Conservation (phyloP, 2,113 vertebrate species). For the Brachyhypopomus occidentalis region DNA sequence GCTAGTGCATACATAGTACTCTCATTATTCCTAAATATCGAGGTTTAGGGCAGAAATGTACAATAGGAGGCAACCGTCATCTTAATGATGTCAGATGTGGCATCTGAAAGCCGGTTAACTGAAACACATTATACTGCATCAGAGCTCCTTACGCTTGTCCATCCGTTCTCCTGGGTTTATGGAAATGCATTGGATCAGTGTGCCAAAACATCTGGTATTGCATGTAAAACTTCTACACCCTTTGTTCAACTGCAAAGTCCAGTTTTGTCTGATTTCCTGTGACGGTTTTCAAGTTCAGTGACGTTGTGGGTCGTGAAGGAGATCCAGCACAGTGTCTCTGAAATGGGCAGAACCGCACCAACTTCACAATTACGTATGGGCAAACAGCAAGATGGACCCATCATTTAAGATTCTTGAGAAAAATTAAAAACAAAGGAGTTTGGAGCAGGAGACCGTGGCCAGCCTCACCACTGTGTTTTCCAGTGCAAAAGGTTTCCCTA, state of each 20-base stretch:
- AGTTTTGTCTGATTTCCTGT: neutral
- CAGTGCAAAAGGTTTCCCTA: conserved; percentile 45
- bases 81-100: neutral
- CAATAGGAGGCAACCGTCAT: neutral
- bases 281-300: neutral
- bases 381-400: conserved; percentile 8
- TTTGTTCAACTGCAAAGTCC: conserved; percentile 9
- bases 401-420: conserved; percentile 14
- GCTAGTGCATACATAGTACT: conserved; percentile 4
- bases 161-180: neutral
- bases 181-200: conserved; percentile 24
- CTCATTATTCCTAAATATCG: neutral
- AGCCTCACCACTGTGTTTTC: conserved; percentile 46
- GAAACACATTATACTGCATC: conserved; percentile 11
- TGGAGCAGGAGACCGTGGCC: conserved; percentile 59
- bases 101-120: neutral
- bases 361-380: conserved; percentile 10
- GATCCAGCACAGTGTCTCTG: conserved; percentile 4
- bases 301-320: neutral
- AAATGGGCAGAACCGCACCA: neutral
- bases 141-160: neutral
- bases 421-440: neutral
- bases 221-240: conserved; percentile 11
- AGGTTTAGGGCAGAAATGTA: conserved; percentile 11
- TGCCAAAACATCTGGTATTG: conserved; percentile 13